Evolutionary conservation across 2,113 vertebrate genomes (phyloP).

Genomic region (Zosterops hypoxanthus): DNA sequence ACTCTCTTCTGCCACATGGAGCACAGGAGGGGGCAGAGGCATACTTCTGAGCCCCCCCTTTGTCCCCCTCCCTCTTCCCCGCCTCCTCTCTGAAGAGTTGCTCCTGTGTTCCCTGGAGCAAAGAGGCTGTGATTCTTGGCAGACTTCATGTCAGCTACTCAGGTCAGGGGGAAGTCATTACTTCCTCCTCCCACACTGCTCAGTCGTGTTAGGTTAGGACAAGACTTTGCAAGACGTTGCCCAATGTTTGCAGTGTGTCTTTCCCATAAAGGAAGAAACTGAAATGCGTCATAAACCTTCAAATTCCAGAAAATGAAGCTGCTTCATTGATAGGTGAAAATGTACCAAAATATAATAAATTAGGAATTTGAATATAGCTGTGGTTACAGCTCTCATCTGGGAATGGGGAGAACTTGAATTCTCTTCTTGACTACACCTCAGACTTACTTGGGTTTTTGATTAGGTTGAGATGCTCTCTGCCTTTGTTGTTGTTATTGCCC

Average conservation of each 20-base stretch:
- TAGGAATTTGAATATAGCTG: neutral
- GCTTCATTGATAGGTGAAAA: slow-evolving; percentile 2
- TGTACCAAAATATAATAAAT: neutral
- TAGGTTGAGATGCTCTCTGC: neutral
- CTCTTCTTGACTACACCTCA: neutral
- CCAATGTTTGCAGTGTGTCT: slow-evolving; percentile 44
- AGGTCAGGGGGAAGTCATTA: slow-evolving; percentile 68
- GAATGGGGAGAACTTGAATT: neutral
- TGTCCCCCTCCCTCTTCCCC: neutral
- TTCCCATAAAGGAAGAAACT: slow-evolving; percentile 40
- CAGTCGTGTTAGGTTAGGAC: slow-evolving; percentile 57
- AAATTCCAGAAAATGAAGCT: neutral
- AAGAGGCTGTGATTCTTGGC: slow-evolving; percentile 66
- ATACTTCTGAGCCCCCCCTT: neutral
- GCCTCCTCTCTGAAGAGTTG: slow-evolving; percentile 21
- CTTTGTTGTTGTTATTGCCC: neutral
- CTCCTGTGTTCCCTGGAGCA: slow-evolving; percentile 59
- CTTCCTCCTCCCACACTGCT: slow-evolving; percentile 64
- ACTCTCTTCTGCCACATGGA: slow-evolving; percentile 28
- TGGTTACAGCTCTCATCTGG: neutral
- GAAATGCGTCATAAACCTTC: slow-evolving; percentile 23
- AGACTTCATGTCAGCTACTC: slow-evolving; percentile 55
- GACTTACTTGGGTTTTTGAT: neutral
- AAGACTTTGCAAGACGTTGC: slow-evolving; percentile 18
- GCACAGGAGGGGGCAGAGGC: slow-evolving; percentile 36